Conservation (phyloP, 2,113 vertebrate species). For the Conger conger region DNA sequence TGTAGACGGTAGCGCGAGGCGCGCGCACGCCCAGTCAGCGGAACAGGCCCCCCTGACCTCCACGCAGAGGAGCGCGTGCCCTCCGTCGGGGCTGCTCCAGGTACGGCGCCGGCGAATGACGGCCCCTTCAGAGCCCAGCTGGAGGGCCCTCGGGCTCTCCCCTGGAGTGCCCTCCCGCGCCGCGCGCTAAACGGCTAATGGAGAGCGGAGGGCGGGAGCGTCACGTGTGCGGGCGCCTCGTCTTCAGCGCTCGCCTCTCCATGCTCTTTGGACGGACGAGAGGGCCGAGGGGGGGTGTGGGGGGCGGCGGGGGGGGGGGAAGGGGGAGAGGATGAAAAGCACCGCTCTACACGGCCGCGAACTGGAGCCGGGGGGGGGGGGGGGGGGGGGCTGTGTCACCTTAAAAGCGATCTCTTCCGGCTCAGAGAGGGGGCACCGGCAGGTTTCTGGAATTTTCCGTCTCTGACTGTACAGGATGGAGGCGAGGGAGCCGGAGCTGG, state of each 20-base stretch:
- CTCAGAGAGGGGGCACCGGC: neutral
- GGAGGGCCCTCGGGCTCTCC: constrained; percentile 13
- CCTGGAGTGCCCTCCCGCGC: constrained; percentile 16
- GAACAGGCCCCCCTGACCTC: neutral
- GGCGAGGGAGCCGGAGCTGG: neutral
- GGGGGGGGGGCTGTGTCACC: constrained; percentile 1
- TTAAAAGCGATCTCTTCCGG: neutral
- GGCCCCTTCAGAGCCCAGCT: constrained; percentile 23
- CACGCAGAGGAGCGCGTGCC: neutral
- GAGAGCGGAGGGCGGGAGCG: constrained; percentile 11
- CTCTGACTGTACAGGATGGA: neutral
- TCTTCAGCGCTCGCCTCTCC: neutral
- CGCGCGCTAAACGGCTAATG: constrained; percentile 19
- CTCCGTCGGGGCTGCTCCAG: neutral
- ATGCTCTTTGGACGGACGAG: neutral
- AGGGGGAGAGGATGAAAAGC: neutral
- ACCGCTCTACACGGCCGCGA: neutral
- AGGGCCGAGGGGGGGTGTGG: neutral
- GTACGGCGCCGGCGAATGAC: neutral
- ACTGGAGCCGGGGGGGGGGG: neutral
- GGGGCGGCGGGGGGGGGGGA: neutral
- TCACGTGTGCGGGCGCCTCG: neutral
- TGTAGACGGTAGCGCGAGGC: neutral
- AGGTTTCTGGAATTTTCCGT: neutral
- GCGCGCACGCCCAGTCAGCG: neutral